Conservation (phyloP, 2,888 invertebrate species). For the Ephialtes manifestator region DNA sequence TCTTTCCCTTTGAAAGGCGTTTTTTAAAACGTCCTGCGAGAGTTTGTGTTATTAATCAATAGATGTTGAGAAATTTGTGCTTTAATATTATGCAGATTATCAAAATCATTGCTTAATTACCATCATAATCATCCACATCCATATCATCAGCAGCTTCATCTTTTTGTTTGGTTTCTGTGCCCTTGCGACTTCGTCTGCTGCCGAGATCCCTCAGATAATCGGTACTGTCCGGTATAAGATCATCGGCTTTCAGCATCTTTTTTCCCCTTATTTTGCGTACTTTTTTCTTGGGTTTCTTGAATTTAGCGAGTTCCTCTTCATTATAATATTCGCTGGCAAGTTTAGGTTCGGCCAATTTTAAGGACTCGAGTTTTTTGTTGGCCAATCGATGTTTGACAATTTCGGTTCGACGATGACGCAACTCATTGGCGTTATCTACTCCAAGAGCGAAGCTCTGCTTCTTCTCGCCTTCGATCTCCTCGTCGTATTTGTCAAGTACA, state of each 20-base stretch:
- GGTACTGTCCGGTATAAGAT: constrained; percentile 87
- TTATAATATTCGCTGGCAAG: constrained; percentile 96
- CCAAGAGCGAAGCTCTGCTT: constrained; percentile 93
- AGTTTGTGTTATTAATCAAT: background rate
- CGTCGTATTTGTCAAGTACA: constrained; percentile 97
- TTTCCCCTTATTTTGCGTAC: constrained; percentile 90
- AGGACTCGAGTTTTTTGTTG: constrained; percentile 91
- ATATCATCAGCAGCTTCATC: constrained; percentile 87
- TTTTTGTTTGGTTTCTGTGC: constrained; percentile 81
- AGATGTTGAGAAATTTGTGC: background rate
- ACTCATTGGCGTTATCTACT: constrained; percentile 88
- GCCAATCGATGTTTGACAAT: constrained; percentile 88
- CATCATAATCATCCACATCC: constrained; percentile 89
- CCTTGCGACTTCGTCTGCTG: constrained; percentile 86
- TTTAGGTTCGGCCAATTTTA: constrained; percentile 90
- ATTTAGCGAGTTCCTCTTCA: constrained; percentile 92
- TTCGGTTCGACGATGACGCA: constrained; percentile 86
- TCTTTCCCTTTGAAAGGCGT: no score
- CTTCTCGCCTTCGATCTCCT: constrained; percentile 93
- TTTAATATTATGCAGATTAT: background rate
- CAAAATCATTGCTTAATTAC: constrained; percentile 80
- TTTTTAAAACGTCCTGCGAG: no score
- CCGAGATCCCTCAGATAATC: constrained; percentile 84
- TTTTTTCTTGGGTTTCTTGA: constrained; percentile 96
- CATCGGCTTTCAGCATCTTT: constrained; percentile 90